Evolutionary conservation across 2,113 vertebrate species (phyloP), one percentile per base, ranked within the genome.

Genomic region (Euleptes europaea): DNA sequence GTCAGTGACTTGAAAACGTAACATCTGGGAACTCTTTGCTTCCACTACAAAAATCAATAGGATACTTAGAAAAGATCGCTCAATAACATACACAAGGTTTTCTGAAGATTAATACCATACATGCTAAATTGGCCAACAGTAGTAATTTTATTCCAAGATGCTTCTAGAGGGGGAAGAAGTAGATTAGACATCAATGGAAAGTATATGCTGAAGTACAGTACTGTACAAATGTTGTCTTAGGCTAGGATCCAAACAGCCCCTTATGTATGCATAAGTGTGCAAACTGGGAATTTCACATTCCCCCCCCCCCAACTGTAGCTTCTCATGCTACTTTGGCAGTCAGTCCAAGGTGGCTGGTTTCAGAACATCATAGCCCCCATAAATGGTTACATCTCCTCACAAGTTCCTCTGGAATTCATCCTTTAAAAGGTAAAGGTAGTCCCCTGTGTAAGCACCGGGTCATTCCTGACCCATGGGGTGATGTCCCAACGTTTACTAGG

Each of bases 101-200:
- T 80, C 86, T 84, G 47, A 79, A 94, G 89, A 94, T 95, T 94
- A 93, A 91, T 89, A 88, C 83, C 35, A 88, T 94, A 94, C 92
- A 91, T 91, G 92, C 77, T 72, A 90, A 94, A 91, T 86, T 88
- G 87, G 10, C 9, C 0, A 88, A 91, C 74, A 93, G 72, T 84
- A 44, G 51, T 88, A 86, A 78, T 83, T 92, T 93, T 93, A 93
- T 65, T 95, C 93, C 89, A 93, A 92, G 86, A 85, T 91, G 23
- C 38, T 91, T 88, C 71, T 86, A 66, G 4, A 0, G 87, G 93
- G 86, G 87, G 83, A 92, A 87, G 89, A 91, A 92, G 92, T 88
- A 86, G 42, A 92, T 40, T 86, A 38, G 54, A 54, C 65, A 84
- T 84, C 31, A 89, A 91, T 88, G 82, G 87, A 86, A 94, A 94